Conservation (phyloP, 2,888 invertebrate genomes). For the Geophilus truncorum region DNA sequence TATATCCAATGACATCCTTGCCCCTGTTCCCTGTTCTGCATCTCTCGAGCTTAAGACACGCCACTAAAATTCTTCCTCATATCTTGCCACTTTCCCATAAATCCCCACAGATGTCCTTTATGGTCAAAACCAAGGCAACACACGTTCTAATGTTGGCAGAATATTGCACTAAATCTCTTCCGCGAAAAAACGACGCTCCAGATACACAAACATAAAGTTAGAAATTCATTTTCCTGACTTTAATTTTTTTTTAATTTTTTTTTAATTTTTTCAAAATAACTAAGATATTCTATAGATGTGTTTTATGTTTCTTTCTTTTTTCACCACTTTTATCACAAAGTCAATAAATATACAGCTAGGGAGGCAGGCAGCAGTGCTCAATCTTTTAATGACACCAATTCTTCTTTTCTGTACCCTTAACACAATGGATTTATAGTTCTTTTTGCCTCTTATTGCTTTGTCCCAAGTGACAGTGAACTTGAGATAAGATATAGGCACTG, state of each 20-base stretch:
- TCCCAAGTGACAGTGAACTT: not conserved
- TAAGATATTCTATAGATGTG: too few relatives aligned
- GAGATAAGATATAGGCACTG: not conserved
- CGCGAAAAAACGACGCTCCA: not conserved
- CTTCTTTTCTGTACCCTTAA: not conserved
- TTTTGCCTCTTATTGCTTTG: not conserved
- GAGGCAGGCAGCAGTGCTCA: not conserved
- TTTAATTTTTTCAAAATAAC: too few relatives aligned
- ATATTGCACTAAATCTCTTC: slow-evolving; percentile 12
- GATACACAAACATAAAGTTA: not conserved
- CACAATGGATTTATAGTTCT: slow-evolving; percentile 6
- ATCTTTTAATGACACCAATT: not conserved
- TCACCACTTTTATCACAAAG: not conserved
- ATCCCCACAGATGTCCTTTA: slow-evolving; percentile 32
- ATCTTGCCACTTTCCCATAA: slow-evolving; percentile 20
- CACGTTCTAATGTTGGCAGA: not conserved
- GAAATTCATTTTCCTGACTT: slow-evolving; percentile 11
- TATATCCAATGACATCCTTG: not conserved
- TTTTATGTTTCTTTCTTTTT: too few relatives aligned
- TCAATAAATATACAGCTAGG: not conserved
- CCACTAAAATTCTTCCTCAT: slow-evolving; percentile 9
- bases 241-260: too few relatives aligned
- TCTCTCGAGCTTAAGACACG: not conserved
- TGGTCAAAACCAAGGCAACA: slow-evolving; percentile 20
- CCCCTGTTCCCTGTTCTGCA: slow-evolving; percentile 8